Percentiles rank a stretch among this genome's conserved stretches.
Evolutionary conservation across 2,797 vertebrate genomes (phyloP).

Genomic region (Caiman crocodilus): DNA sequence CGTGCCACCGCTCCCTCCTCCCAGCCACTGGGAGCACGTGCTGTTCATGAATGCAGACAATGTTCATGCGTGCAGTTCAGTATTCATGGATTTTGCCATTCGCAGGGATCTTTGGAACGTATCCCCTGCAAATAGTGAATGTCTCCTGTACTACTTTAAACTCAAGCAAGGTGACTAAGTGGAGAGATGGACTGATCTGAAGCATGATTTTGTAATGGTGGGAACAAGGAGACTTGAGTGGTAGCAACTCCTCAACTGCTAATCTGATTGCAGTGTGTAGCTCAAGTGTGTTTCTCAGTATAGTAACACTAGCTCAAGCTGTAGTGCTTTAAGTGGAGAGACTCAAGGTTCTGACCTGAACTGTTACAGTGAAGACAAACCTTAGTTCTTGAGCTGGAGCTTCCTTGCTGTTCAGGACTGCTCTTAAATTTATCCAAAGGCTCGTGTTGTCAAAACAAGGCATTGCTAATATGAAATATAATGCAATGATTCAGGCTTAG

Average conservation of each 20-base stretch:
- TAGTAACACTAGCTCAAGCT: not conserved
- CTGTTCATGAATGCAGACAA: too few species aligned
- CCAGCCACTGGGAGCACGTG: too few species aligned
- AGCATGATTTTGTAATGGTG: not conserved
- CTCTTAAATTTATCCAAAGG: not conserved
- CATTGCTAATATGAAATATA: not conserved
- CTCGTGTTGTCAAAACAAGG: not conserved
- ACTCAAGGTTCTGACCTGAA: not conserved
- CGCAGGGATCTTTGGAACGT: too few species aligned
- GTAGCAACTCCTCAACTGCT: not conserved
- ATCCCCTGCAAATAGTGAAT: too few species aligned
- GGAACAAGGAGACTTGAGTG: not conserved
- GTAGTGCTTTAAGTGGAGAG: fast-evolving
- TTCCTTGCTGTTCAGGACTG: not conserved
- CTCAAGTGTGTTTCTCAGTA: not conserved
- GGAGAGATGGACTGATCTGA: not conserved
- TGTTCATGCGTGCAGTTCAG: too few species aligned
- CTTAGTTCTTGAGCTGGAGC: not conserved
- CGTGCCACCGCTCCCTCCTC: too few species aligned
- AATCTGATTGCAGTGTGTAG: not conserved
- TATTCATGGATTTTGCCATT: too few species aligned
- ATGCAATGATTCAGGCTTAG: not conserved
- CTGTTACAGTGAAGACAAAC: not conserved
- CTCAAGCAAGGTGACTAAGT: not conserved
- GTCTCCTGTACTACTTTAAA: too few species aligned